A percentile compares a stretch with the other conserved stretches of the same genome.
These are phyloP conservation scores for Myocastor coypus DNA, from an alignment of 2,113 vertebrate genomes.

Conservation along the genomic window DNA sequence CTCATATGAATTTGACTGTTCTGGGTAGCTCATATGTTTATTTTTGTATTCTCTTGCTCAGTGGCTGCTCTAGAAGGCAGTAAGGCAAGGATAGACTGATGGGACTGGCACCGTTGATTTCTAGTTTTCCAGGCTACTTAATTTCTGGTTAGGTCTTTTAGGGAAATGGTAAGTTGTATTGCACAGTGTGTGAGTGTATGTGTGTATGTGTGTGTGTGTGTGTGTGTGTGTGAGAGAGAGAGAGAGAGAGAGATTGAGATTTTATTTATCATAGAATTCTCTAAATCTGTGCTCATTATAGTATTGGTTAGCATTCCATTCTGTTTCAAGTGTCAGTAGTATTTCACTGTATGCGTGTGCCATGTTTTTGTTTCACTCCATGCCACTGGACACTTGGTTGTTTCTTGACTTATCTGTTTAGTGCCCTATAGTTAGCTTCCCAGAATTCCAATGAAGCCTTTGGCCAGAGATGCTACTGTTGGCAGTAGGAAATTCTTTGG, in stretches of 20 bases:
- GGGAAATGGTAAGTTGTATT: neutral
- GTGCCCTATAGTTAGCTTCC: neutral
- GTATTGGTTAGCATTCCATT: neutral
- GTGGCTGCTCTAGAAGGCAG: neutral
- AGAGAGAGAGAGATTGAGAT: too few species aligned
- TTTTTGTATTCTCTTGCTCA: neutral
- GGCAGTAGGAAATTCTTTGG: neutral
- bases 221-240: too few species aligned
- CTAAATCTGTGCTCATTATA: neutral
- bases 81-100: neutral
- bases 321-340: constrained; percentile 43
- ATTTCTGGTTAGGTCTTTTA: neutral
- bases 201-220: neutral
- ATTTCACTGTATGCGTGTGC: neutral
- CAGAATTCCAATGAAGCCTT: constrained; percentile 30
- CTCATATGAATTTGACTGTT: neutral
- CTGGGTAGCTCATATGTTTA: neutral
- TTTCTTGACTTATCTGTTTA: neutral
- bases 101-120: neutral
- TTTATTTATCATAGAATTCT: constrained; percentile 44
- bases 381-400: neutral
- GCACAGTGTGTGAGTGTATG: constrained; percentile 6
- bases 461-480: constrained; percentile 1
- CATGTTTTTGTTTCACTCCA: neutral
- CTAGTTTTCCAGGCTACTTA: neutral